Conservation (phyloP, 30 jellyfish, hydroid and myxozoan genomes). For the Pelagia noctiluca region DNA sequence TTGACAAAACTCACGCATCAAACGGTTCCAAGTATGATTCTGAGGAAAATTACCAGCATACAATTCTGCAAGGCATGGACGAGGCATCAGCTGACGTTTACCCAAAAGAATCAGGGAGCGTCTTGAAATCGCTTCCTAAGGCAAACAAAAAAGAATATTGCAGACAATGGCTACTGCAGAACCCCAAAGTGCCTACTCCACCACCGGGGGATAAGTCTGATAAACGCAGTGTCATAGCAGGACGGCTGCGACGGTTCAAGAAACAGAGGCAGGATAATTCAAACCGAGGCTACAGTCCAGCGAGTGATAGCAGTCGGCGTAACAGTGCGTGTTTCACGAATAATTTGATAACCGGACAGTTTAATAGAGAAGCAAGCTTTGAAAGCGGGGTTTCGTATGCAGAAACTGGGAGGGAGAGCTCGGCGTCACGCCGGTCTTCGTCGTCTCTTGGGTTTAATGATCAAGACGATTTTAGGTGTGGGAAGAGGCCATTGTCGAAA, state of each 20-base stretch:
- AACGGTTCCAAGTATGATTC: too few species aligned
- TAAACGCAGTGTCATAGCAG: background rate
- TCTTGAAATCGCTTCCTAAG: conserved; percentile 34
- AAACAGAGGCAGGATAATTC: background rate
- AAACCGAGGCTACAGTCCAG: too few species aligned
- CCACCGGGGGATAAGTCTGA: background rate
- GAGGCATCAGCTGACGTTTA: background rate
- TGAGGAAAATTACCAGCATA: background rate
- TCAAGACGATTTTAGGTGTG: background rate
- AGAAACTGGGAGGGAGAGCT: conserved; percentile 13
- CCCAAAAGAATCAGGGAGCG: conserved; percentile 1
- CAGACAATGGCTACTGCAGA: conserved; percentile 56
- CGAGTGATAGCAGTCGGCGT: too few species aligned
- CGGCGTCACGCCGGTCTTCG: conserved; percentile 10
- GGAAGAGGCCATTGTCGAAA: conserved; percentile 16
- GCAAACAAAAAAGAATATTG: conserved; percentile 53
- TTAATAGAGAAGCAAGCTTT: too few species aligned
- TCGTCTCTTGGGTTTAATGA: conserved; percentile 5
- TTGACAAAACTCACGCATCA: too few species aligned
- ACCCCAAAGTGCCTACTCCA: background rate
- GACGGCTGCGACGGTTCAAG: background rate
- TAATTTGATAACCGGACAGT: too few species aligned
- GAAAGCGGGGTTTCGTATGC: background rate
- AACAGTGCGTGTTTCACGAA: too few species aligned
- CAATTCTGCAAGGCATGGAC: background rate